A percentile compares a stretch with the other conserved stretches of the same genome.
Conservation (phyloP, 23 tunicate genomes). For the Aplidium turbinatum region DNA sequence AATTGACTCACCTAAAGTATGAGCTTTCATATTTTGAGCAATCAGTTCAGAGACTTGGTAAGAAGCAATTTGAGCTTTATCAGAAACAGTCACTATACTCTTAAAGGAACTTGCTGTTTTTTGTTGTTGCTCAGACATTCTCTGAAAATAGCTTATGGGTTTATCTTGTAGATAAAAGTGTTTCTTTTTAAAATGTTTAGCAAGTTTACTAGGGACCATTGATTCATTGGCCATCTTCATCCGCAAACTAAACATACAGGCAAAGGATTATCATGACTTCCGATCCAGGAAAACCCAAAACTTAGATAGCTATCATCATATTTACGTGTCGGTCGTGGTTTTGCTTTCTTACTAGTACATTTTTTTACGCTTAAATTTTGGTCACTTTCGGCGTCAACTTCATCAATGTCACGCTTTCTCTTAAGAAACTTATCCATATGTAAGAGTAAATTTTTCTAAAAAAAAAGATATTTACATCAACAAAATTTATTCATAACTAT, state of each 20-base stretch:
- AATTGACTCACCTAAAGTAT: conserved; percentile 9
- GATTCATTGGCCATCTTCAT: conserved; percentile 10
- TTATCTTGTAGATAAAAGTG: conserved; percentile 11
- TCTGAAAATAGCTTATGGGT: conserved; percentile 12
- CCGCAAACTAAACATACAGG: conserved; percentile 17
- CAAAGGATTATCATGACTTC: neutral
- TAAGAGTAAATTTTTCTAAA: conserved; percentile 6
- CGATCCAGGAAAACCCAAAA: neutral
- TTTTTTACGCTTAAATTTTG: neutral
- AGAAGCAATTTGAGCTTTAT: conserved; percentile 18
- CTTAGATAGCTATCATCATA: conserved; percentile 4
- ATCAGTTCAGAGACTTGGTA: conserved; percentile 13
- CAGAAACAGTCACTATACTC: conserved; percentile 5
- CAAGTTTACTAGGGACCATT: conserved; percentile 22
- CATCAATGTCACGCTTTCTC: conserved; percentile 6
- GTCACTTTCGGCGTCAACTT: conserved; percentile 3
- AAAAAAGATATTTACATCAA: neutral
- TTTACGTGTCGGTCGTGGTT: conserved; percentile 1
- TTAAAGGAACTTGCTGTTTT: conserved; percentile 11
- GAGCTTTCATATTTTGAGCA: conserved; percentile 22
- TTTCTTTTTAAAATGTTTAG: conserved; percentile 8
- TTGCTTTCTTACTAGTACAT: conserved; percentile 18
- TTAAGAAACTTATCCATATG: conserved; percentile 2
- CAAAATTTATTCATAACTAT: neutral
- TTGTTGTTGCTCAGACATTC: conserved; percentile 2